Evolutionary conservation across 2,888 invertebrate genomes (phyloP), one percentile per base, ranked within the genome.

Genomic region (Anthophora plumipes): DNA sequence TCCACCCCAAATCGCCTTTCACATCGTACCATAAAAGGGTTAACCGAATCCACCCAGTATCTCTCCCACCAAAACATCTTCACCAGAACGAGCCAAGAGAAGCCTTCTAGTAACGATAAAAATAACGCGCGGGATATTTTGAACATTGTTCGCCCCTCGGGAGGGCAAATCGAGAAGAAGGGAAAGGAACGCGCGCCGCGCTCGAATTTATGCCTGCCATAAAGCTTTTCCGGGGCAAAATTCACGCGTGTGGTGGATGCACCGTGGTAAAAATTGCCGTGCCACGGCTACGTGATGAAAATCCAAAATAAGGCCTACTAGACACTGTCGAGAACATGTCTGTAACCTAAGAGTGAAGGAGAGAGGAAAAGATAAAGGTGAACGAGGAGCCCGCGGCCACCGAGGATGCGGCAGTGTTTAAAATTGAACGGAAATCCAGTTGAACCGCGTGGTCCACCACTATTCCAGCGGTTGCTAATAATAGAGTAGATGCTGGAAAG

Each of bases 381-480:
- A 14, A 9, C 9, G 37, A 20, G 55, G 31, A 73, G 59, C 54
- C 80, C 22, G 59, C 31, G 64, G 73, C 72, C 54, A 73, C 70
- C n/a, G 52, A 64, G 69, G 80, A 79, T 74, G 66, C 71, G 61
- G 77, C 59, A 46, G 69, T 59, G 79, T 88, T 86, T 82, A 77
- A 83, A 85, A 87, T 88, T 77, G 66, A 82, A 78, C 87, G 82
- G 88, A 87, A 87, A 88, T 75, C 81, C 84, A 86, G 86, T 77
- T 64, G 60, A 86, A 67, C 60, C 71, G 71, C 73, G 75, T n/a
- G n/a, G n/a, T 73, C 78, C 79, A 69, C 76, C 71, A 63, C 61
- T 77, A 61, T 79, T 77, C 80, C 72, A 83, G 68, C 81, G 74
- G 66, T 71, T 86, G 84, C 89, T 90, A 90, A 89, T 90, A 90